These are phyloP conservation scores for Petrosia ficiformis DNA, from an alignment of 37 sponge, comb jelly and placozoan genomes.

Conservation along the genomic window DNA sequence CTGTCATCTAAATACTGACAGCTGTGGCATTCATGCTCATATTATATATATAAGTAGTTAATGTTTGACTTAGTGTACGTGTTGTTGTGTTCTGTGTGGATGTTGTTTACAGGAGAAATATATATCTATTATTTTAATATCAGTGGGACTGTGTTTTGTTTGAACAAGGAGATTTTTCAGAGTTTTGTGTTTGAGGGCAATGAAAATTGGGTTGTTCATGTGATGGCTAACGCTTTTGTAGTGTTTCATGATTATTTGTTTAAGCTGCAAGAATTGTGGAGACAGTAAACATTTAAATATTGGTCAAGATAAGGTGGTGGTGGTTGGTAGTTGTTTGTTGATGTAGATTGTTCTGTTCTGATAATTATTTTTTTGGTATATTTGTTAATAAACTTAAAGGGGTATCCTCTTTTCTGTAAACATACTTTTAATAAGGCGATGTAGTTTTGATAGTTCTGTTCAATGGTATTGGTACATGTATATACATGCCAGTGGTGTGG, in stretches of 20 bases:
- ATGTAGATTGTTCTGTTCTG: neutral
- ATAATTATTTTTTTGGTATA: neutral
- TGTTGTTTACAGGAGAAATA: too few relatives aligned
- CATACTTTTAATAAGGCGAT: neutral
- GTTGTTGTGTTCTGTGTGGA: too few relatives aligned
- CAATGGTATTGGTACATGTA: neutral
- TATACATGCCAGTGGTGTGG: too few relatives aligned
- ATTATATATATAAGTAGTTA: too few relatives aligned
- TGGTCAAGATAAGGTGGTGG: neutral
- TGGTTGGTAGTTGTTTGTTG: too few relatives aligned
- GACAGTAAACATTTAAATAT: conserved; percentile 25
- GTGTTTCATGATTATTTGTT: too few relatives aligned
- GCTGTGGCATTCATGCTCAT: too few relatives aligned
- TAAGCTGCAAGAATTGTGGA: conserved; percentile 15
- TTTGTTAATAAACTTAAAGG: neutral
- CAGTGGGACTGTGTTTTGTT: neutral
- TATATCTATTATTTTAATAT: neutral
- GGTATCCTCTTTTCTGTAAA: conserved; percentile 20
- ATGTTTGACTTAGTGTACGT: too few relatives aligned
- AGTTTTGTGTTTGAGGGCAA: neutral
- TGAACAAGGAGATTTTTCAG: neutral
- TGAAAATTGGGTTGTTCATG: too few relatives aligned
- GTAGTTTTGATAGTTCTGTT: neutral
- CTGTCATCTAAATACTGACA: too few relatives aligned
- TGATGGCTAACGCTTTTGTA: too few relatives aligned